These are phyloP conservation scores for Poeciliopsis prolifica DNA, from an alignment of 2,113 vertebrate species.

Conservation along the genomic window DNA sequence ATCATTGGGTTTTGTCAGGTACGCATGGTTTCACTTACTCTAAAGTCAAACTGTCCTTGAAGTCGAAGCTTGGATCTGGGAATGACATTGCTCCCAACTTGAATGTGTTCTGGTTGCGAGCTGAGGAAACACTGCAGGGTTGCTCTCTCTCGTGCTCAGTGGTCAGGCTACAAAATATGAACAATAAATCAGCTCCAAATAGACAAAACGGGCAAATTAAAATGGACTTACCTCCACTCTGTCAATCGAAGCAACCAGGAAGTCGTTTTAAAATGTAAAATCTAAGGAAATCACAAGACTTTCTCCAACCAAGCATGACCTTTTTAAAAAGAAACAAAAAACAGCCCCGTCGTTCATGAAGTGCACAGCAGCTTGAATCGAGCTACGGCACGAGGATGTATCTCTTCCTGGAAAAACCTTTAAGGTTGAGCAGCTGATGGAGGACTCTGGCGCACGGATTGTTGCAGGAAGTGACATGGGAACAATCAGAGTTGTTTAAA, in stretches of 20 bases:
- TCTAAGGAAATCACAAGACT: not conserved
- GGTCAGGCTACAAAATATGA: too few species aligned
- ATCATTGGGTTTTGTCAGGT: not conserved
- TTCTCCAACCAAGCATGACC: not conserved
- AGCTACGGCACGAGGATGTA: not conserved
- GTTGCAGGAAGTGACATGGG: slow-evolving; percentile 68
- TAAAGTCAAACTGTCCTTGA: not conserved
- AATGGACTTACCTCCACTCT: too few species aligned
- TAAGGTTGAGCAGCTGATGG: slow-evolving; percentile 23
- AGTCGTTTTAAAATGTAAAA: not conserved
- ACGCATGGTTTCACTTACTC: not conserved
- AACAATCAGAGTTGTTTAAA: slow-evolving; percentile 69
- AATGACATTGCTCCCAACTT: not conserved
- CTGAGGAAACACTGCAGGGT: not conserved
- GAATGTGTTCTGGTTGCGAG: too few species aligned
- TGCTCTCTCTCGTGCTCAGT: not conserved
- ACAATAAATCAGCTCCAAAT: too few species aligned
- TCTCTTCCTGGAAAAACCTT: not conserved
- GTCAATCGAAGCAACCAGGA: too few species aligned
- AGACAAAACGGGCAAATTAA: too few species aligned
- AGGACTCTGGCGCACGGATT: slow-evolving; percentile 26
- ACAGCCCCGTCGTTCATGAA: not conserved
- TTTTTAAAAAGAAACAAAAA: not conserved
- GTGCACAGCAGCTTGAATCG: not conserved
- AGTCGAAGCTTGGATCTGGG: not conserved